Base-by-base conservation (phyloP, 2,888 invertebrate species). In the Rhopalosiphum nymphaeae region DNA sequence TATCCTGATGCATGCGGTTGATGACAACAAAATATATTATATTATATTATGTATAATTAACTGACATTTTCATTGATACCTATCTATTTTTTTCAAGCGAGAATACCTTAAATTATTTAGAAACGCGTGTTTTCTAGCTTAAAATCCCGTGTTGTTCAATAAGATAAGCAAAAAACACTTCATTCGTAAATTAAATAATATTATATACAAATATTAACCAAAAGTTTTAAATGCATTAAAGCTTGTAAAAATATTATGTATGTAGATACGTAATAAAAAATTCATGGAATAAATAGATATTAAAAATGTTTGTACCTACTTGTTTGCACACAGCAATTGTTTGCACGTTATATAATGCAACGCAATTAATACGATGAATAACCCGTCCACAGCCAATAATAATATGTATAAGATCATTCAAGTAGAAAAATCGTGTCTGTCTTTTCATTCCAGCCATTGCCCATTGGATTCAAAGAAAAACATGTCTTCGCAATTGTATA, bases 11-110 rank as follows among this genome's bases (percentile, higher is more conserved):
- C 78, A 78, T 21, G 36, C 78, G 36, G 78, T 3, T 78, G 88
- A 90, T 90, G 46, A 46, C 46, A 25, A 89, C 42, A 42, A 89
- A 29, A 57, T 46, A 89, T 57, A 44, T 78, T 57, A 57, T 57
- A 57, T 57, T 57, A 26, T 57, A 26, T 57, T 57, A 57, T 26
- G 26, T n/a, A n/a, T n/a, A 4, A 16, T 36, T 78, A 36, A 42
- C 36, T 78, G 78, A 21, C 36, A 42, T 78, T 78, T 78, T 78
- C 21, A 36, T 21, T 21, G 78, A 78, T 78, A 78, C 36, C 78
- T 36, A 78, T 78, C 78, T 78, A 78, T 3, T 36, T 78, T 42
- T 21, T 78, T 21, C 21, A 9, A 78, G 9, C 78, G 36, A 0
- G 78, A 26, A 78, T 78, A 78, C 36, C 21, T 78, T 78, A 78